Conservation (phyloP, 2,113 vertebrate species). For the Axis porcinus region DNA sequence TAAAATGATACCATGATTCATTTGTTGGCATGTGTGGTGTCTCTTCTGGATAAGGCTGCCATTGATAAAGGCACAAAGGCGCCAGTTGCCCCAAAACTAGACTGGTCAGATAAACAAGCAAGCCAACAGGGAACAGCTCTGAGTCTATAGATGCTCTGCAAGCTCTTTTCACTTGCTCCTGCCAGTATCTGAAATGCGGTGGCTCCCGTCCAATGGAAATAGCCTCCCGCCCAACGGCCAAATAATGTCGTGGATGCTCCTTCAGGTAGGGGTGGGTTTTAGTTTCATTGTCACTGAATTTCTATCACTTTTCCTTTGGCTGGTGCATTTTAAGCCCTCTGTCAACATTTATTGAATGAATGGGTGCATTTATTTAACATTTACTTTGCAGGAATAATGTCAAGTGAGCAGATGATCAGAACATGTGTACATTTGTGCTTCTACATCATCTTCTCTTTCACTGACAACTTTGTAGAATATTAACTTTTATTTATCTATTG, state of each 20-base stretch:
- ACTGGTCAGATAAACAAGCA: background rate
- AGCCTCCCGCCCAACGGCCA: background rate
- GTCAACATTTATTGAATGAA: background rate
- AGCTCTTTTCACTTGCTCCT: background rate
- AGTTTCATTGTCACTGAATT: background rate
- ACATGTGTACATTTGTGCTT: background rate
- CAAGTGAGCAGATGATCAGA: background rate
- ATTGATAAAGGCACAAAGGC: background rate
- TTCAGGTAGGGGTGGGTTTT: background rate
- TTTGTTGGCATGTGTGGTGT: background rate
- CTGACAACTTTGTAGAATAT: background rate
- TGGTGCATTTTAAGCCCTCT: background rate
- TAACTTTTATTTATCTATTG: background rate
- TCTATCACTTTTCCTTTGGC: background rate
- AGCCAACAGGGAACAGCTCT: background rate
- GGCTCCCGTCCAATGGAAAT: constrained; percentile 15
- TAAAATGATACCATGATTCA: background rate
- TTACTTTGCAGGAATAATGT: background rate
- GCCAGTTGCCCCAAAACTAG: background rate
- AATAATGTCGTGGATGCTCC: background rate
- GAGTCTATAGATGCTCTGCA: background rate
- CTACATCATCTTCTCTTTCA: background rate
- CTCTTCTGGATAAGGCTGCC: constrained; percentile 6
- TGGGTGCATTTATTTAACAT: background rate
- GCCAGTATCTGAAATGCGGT: background rate